phyloP scores from a whole-genome alignment of 2,797 vertebrate species.

The Ctenochaetus hawaiiensis region DNA sequence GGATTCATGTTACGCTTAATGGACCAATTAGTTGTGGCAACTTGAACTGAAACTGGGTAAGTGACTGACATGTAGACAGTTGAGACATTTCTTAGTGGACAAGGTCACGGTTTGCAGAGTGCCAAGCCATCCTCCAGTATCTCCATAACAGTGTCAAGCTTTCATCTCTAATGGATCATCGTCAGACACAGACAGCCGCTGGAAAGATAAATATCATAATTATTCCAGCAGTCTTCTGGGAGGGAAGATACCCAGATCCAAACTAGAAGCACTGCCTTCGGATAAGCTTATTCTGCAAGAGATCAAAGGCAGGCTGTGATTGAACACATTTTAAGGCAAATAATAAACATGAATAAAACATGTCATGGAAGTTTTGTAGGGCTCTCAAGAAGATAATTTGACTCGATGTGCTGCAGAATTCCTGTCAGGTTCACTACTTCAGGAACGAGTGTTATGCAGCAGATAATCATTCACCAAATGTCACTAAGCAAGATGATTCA shows the following conservation, averaged over 20 bases:
- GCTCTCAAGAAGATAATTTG: slow-evolving; percentile 63
- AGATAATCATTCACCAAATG: slow-evolving; percentile 36
- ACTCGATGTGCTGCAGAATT: slow-evolving; percentile 43
- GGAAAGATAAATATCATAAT: slow-evolving; percentile 82
- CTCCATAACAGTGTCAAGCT: slow-evolving; percentile 54
- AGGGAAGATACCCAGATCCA: slow-evolving; percentile 63
- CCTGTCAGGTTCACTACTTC: slow-evolving; percentile 34
- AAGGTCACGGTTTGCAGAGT: slow-evolving; percentile 35
- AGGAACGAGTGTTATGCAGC: slow-evolving; percentile 38
- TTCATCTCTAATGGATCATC: slow-evolving; percentile 76
- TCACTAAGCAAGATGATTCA: slow-evolving; percentile 46
- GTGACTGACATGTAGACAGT: slow-evolving; percentile 34
- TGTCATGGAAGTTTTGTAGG: slow-evolving; percentile 64
- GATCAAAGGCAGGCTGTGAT: slow-evolving; percentile 77
- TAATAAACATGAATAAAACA: slow-evolving; percentile 83
- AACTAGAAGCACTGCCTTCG: slow-evolving; percentile 67
- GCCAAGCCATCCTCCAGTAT: slow-evolving; percentile 35
- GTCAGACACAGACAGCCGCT: slow-evolving; percentile 68
- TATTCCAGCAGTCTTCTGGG: slow-evolving; percentile 74
- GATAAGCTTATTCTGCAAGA: slow-evolving; percentile 71
- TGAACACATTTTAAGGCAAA: slow-evolving; percentile 76
- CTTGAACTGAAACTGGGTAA: slow-evolving; percentile 14
- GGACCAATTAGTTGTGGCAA: slow-evolving; percentile 23
- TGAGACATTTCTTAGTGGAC: slow-evolving; percentile 29
- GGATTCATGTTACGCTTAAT: slow-evolving; percentile 32